phyloP scores from a whole-genome alignment of 2,113 vertebrate species.

The Phalacrocorax pelagicus region DNA sequence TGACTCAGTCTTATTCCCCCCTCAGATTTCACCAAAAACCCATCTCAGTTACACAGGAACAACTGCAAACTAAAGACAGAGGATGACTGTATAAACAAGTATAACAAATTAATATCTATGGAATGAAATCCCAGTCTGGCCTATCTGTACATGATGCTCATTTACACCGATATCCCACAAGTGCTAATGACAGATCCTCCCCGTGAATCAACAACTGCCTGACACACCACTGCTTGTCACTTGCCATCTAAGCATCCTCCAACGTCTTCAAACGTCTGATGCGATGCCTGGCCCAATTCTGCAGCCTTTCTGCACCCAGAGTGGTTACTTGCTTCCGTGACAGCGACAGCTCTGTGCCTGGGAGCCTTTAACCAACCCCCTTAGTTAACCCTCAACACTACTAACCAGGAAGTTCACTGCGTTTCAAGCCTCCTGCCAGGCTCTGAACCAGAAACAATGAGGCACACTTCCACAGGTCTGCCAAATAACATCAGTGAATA shows the following conservation, averaged over 20 bases:
- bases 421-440: not conserved
- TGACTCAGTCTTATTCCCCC: not conserved
- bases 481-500: not conserved
- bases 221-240: not conserved
- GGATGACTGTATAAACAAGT: not conserved
- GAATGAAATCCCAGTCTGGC: not conserved
- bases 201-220: not conserved
- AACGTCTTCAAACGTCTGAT: not conserved
- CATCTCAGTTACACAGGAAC: not conserved
- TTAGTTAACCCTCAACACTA: not conserved
- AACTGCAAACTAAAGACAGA: not conserved
- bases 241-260: not conserved
- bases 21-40: not conserved
- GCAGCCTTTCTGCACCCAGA: not conserved
- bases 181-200: not conserved
- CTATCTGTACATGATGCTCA: accelerated
- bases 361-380: not conserved
- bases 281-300: not conserved
- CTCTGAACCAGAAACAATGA: not conserved
- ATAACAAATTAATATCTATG: not conserved
- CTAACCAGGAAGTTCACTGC: not conserved
- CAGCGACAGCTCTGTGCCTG: not conserved
- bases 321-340: not conserved
- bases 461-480: not conserved
- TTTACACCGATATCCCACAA: not conserved